A percentile compares a stretch with the other conserved stretches of the same genome.
Conservation (phyloP, 2,888 invertebrate species). For the Chalcosyrphus nemorum region DNA sequence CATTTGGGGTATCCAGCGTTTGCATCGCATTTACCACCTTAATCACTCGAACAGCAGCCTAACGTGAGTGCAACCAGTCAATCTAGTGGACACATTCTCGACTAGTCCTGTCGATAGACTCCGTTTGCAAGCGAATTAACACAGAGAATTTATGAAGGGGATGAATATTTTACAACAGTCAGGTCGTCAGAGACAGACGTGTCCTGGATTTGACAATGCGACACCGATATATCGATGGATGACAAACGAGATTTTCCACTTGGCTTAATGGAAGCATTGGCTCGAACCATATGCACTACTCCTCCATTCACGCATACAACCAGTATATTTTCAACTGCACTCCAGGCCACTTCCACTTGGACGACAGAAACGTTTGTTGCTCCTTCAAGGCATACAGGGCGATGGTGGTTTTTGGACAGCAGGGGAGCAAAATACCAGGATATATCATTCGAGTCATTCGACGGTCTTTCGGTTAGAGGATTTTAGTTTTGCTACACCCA, state of each 20-base stretch:
- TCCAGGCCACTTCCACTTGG: slow-evolving; percentile 16
- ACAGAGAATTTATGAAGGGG: slow-evolving; percentile 62
- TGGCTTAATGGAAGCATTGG: slow-evolving; percentile 69
- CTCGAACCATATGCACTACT: slow-evolving; percentile 54
- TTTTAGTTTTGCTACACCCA: slow-evolving; percentile 31
- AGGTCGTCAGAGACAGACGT: slow-evolving; percentile 62
- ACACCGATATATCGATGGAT: slow-evolving; percentile 70
- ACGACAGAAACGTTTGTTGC: not conserved
- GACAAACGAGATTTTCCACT: slow-evolving; percentile 73
- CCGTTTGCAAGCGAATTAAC: slow-evolving; percentile 16
- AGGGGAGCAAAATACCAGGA: slow-evolving; percentile 28
- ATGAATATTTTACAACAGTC: slow-evolving; percentile 72
- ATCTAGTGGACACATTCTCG: slow-evolving; percentile 28
- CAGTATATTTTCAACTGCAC: slow-evolving; percentile 14
- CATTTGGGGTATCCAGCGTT: slow-evolving; percentile 48
- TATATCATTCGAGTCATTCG: slow-evolving; percentile 59
- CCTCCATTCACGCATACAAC: slow-evolving; percentile 9
- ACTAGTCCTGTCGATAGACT: slow-evolving; percentile 2
- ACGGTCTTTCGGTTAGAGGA: slow-evolving; percentile 54
- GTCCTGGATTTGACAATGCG: slow-evolving; percentile 70
- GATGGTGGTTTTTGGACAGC: slow-evolving; percentile 15
- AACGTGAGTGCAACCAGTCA: slow-evolving; percentile 27
- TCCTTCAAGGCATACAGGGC: slow-evolving; percentile 54
- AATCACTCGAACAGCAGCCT: slow-evolving; percentile 35
- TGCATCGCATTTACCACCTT: slow-evolving; percentile 51